Conservation (phyloP, 2,888 invertebrate species). For the Agrotis ipsilon region DNA sequence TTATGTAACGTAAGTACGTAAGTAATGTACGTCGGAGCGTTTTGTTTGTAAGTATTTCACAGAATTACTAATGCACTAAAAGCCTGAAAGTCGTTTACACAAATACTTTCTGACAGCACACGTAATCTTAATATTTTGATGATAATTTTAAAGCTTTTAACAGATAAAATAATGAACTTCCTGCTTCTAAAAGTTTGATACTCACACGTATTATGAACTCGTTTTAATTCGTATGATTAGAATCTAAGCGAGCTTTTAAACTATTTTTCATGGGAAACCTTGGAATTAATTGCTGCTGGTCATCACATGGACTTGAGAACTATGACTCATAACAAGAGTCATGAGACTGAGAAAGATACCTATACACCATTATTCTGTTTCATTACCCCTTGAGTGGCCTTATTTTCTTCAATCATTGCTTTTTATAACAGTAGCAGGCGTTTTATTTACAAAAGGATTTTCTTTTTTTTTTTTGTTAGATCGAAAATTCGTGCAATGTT, state of each 20-base stretch:
- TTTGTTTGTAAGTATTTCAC: too few species aligned
- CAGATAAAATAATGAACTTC: slow-evolving; percentile 23
- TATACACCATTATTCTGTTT: slow-evolving; percentile 16
- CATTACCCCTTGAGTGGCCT: neutral
- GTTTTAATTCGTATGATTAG: slow-evolving; percentile 57
- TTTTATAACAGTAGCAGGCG: neutral
- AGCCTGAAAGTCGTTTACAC: neutral
- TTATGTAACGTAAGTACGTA: too few species aligned
- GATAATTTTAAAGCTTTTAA: neutral
- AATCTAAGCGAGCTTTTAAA: slow-evolving; percentile 58
- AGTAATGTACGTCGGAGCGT: too few species aligned
- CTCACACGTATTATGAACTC: slow-evolving; percentile 36
- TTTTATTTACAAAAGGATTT: neutral
- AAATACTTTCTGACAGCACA: neutral
- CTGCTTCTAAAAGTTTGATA: slow-evolving; percentile 23
- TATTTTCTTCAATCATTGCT: neutral
- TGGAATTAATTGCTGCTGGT: slow-evolving; percentile 60
- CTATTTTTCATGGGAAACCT: slow-evolving; percentile 62
- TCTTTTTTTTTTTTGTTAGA: neutral
- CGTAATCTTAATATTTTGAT: neutral
- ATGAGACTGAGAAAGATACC: slow-evolving; percentile 63
- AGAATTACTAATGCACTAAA: neutral
- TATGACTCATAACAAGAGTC: slow-evolving; percentile 51
- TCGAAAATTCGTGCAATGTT: neutral
- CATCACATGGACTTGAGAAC: slow-evolving; percentile 52